Conservation (phyloP, 2,797 vertebrate genomes). For the Hirundo rustica region DNA sequence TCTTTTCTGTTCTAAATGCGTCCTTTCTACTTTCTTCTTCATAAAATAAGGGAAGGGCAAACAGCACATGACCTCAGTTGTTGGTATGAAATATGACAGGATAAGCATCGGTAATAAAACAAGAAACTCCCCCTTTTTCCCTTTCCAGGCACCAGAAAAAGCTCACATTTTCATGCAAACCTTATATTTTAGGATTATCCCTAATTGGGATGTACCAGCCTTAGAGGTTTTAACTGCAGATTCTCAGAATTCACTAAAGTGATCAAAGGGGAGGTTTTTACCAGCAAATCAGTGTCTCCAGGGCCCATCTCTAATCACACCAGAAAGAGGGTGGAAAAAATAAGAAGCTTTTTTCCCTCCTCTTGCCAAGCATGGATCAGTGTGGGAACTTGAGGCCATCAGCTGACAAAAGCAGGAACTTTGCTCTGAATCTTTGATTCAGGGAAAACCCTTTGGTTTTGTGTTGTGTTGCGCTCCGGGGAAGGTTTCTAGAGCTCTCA, state of each 20-base stretch:
- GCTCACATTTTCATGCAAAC: background rate
- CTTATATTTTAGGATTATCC: background rate
- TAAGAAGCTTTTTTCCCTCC: background rate
- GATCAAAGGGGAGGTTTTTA: conserved; percentile 12
- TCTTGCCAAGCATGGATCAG: background rate
- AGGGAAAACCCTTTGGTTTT: background rate
- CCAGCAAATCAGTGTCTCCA: background rate
- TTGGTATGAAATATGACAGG: conserved; percentile 23
- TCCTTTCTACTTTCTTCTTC: conserved; percentile 17
- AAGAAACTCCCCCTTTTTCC: background rate
- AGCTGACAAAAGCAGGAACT: background rate
- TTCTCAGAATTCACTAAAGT: background rate
- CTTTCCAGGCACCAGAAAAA: background rate
- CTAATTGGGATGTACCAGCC: background rate
- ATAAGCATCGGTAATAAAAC: background rate
- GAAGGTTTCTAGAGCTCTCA: background rate
- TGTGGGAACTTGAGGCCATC: background rate
- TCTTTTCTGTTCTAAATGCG: conserved; percentile 30
- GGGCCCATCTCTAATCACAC: background rate
- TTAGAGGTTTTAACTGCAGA: background rate
- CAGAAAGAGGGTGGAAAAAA: background rate
- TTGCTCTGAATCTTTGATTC: background rate
- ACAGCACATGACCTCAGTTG: background rate
- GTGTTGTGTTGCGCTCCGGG: rapidly evolving
- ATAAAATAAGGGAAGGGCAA: conserved; percentile 7